Conservation (phyloP, 2,113 vertebrate species). For the Scomber japonicus region DNA sequence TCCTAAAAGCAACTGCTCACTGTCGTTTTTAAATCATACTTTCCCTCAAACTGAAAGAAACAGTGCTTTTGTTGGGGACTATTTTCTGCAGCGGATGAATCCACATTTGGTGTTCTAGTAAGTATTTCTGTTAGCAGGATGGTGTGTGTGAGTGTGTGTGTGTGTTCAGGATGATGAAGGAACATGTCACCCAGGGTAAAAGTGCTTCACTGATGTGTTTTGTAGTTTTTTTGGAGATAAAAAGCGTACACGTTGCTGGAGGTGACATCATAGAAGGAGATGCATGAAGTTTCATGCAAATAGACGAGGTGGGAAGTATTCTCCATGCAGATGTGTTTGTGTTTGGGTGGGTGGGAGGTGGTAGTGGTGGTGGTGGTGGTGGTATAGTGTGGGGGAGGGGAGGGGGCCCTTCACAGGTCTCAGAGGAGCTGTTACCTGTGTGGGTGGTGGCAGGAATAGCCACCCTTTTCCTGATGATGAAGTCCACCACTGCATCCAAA, state of each 20-base stretch:
- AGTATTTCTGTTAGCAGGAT: too few species aligned
- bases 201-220: background rate
- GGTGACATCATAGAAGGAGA: background rate
- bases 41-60: too few species aligned
- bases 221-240: background rate
- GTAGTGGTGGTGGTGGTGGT: too few species aligned
- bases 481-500: constrained; percentile 74
- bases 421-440: constrained; percentile 72
- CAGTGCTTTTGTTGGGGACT: too few species aligned
- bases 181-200: background rate
- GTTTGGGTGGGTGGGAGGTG: too few species aligned
- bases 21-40: too few species aligned
- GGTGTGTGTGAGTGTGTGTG: too few species aligned
- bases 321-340: constrained; percentile 40
- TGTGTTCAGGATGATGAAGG: background rate
- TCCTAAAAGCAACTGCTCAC: too few species aligned
- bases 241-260: background rate
- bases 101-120: too few species aligned
- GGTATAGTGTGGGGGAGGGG: background rate
- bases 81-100: too few species aligned
- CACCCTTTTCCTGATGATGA: constrained; percentile 77
- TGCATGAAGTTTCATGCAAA: constrained; percentile 27
- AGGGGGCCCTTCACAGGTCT: constrained; percentile 18
- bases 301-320: background rate
- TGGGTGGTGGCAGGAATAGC: constrained; percentile 69